Evolutionary conservation across 2,888 invertebrate species (phyloP).

Genomic region (Yponomeuta sedellus): DNA sequence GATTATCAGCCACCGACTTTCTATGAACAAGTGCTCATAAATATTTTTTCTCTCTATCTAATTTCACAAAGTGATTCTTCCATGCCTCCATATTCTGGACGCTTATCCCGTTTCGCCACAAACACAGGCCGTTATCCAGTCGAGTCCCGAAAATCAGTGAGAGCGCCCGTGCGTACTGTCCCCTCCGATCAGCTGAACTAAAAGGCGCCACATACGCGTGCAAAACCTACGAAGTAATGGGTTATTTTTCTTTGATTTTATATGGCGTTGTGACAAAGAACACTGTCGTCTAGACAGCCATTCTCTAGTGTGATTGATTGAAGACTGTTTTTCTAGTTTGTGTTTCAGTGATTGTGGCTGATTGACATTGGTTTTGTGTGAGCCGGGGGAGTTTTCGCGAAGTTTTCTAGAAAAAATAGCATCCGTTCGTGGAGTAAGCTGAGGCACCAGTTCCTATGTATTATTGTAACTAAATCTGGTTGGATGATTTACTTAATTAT

Average conservation of each 20-base stretch:
- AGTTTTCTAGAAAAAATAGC: background rate
- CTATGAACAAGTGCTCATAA: no score
- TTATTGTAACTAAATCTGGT: background rate
- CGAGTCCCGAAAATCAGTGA: background rate
- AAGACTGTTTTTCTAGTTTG: background rate
- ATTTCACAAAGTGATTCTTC: background rate
- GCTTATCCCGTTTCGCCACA: background rate
- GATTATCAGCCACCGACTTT: no score
- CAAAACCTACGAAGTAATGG: no score
- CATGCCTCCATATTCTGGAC: background rate
- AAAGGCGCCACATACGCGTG: no score
- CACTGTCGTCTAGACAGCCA: no score
- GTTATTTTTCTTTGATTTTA: no score
- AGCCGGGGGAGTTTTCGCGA: background rate
- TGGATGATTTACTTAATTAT: no score
- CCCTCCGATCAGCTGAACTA: no score
- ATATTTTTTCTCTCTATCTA: no score
- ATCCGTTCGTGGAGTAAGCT: background rate
- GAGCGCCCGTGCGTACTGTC: background rate
- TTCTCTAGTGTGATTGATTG: no score
- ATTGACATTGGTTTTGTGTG: background rate
- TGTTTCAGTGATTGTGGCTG: background rate
- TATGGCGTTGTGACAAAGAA: no score
- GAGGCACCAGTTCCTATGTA: background rate
- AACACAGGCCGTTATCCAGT: background rate